phyloP scores from a whole-genome alignment of 2,888 invertebrate genomes.

The Drosophila longiperda region DNA sequence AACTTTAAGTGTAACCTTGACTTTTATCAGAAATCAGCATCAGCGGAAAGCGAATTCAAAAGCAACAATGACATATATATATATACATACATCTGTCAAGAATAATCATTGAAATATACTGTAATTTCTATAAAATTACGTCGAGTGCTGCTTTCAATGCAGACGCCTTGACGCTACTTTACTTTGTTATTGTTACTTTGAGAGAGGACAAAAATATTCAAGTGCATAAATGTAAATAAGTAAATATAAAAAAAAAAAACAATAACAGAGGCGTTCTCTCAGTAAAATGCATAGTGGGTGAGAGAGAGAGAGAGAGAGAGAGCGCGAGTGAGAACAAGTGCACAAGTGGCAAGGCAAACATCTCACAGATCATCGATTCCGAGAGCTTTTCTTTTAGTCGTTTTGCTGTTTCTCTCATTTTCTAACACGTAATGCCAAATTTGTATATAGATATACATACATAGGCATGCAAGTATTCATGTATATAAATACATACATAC shows the following conservation, averaged over 20 bases:
- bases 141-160: slow-evolving; percentile 41
- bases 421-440: slow-evolving; percentile 33
- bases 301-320: neutral
- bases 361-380: slow-evolving; percentile 28
- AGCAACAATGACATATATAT: neutral
- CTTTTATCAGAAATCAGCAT: slow-evolving; percentile 18
- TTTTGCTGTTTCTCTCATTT: slow-evolving; percentile 11
- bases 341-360: slow-evolving; percentile 17
- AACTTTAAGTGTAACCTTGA: slow-evolving; percentile 46
- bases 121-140: slow-evolving; percentile 37
- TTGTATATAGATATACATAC: slow-evolving; percentile 5
- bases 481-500: neutral
- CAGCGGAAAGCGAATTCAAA: neutral
- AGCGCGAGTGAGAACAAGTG: slow-evolving; percentile 1
- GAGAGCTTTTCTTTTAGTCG: slow-evolving; percentile 21
- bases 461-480: slow-evolving; percentile 1
- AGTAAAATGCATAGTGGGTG: neutral
- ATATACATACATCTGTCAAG: neutral
- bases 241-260: neutral
- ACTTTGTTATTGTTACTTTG: slow-evolving; percentile 20
- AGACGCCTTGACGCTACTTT: slow-evolving; percentile 49
- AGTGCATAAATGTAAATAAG: slow-evolving; percentile 21
- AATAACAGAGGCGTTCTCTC: slow-evolving; percentile 14
- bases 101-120: slow-evolving; percentile 15
- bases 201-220: slow-evolving; percentile 21